A percentile compares a stretch with the other conserved stretches of the same genome.
phyloP scores from a whole-genome alignment of 2,797 vertebrate genomes.

The Pangasius krempfi region DNA sequence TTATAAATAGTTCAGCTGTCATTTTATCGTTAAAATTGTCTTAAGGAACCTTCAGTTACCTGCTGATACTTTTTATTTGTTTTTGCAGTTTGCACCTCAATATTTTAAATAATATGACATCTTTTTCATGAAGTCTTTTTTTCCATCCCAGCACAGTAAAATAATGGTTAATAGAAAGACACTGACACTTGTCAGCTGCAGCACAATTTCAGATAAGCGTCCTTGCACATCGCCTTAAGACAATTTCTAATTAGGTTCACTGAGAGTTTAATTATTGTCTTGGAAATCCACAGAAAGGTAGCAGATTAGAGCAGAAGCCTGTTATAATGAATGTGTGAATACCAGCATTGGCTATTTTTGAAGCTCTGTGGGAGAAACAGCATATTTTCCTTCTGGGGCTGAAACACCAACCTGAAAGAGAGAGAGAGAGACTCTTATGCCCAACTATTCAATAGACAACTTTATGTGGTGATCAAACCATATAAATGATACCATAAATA shows the following conservation, averaged over 20 bases:
- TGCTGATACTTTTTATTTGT: not conserved
- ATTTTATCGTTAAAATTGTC: not conserved
- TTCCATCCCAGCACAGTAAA: not conserved
- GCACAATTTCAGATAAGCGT: conserved; percentile 21
- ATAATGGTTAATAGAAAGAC: conserved; percentile 10
- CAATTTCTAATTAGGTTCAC: conserved; percentile 43
- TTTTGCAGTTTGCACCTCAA: not conserved
- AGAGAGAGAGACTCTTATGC: not conserved
- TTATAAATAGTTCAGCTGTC: not conserved
- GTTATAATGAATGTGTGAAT: conserved; percentile 24
- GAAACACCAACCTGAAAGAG: not conserved
- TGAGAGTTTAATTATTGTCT: conserved; percentile 38
- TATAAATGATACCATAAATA: not conserved
- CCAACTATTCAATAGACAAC: not conserved
- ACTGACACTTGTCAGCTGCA: not conserved
- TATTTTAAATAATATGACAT: not conserved
- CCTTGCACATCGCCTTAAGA: not conserved
- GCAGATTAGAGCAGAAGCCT: conserved; percentile 30
- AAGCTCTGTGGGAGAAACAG: conserved; percentile 8
- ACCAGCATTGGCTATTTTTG: not conserved
- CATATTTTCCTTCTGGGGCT: not conserved
- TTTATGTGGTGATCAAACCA: not conserved
- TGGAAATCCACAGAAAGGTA: conserved; percentile 39
- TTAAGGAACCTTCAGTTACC: not conserved
- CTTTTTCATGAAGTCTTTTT: not conserved